phyloP scores from a whole-genome alignment of 2,888 invertebrate genomes.

The Parnassius mnemosyne region DNA sequence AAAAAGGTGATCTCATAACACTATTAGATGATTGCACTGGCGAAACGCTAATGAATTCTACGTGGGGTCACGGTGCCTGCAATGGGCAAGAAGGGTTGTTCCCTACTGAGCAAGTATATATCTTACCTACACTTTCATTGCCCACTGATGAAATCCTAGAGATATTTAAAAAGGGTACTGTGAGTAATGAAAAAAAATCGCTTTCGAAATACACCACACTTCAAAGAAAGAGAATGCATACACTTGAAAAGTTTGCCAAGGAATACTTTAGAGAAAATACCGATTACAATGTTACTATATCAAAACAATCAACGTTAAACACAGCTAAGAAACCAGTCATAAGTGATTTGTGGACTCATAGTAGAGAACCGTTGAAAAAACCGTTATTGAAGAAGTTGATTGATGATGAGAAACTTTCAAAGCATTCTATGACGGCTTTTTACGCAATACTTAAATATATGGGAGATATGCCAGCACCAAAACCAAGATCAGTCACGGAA shows the following conservation, averaged over 20 bases:
- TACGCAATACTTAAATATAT: slow-evolving; percentile 88
- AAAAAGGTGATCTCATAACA: slow-evolving; percentile 90
- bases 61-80: slow-evolving; percentile 87
- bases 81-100: slow-evolving; percentile 89
- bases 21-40: slow-evolving; percentile 88
- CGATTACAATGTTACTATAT: slow-evolving; percentile 74
- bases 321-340: slow-evolving; percentile 83
- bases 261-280: slow-evolving; percentile 87
- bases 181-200: slow-evolving; percentile 64
- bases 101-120: slow-evolving; percentile 91
- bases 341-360: slow-evolving; percentile 91
- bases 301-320: slow-evolving; percentile 83
- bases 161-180: slow-evolving; percentile 82
- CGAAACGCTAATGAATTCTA: slow-evolving; percentile 85
- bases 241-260: slow-evolving; percentile 89
- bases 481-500: slow-evolving; percentile 87
- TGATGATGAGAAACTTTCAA: slow-evolving; percentile 84
- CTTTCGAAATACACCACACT: slow-evolving; percentile 77
- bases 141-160: slow-evolving; percentile 86
- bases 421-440: slow-evolving; percentile 87
- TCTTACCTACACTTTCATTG: slow-evolving; percentile 89
- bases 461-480: slow-evolving; percentile 94
- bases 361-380: slow-evolving; percentile 89
- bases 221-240: slow-evolving; percentile 87
- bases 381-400: slow-evolving; percentile 89